Conservation (phyloP, 2,797 vertebrate species). For the Anableps anableps region DNA sequence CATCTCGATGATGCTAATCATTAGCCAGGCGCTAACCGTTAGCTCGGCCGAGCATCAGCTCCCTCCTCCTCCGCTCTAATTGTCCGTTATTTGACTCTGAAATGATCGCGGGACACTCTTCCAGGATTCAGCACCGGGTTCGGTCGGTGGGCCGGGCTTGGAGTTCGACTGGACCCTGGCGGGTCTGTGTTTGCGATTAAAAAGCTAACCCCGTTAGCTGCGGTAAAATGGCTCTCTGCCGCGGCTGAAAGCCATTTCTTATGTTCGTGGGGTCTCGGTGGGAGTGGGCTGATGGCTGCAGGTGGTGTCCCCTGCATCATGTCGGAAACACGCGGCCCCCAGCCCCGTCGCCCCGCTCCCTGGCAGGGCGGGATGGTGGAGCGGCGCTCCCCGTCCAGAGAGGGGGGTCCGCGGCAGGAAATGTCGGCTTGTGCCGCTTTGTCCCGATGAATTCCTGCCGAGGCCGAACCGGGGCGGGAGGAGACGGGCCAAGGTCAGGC, state of each 20-base stretch:
- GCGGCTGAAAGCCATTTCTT: conserved; percentile 70
- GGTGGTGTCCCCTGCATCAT: conserved; percentile 29
- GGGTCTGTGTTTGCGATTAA: conserved; percentile 31
- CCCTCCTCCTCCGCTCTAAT: not conserved
- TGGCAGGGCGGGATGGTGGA: not conserved
- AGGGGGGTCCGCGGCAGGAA: conserved; percentile 42
- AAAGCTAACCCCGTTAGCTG: conserved; percentile 52
- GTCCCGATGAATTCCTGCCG: conserved; percentile 56
- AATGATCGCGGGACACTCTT: accelerated
- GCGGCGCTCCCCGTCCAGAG: conserved; percentile 19
- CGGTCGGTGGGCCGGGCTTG: accelerated
- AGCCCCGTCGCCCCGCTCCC: not conserved
- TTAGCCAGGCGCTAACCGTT: conserved; percentile 47
- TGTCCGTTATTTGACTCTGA: not conserved
- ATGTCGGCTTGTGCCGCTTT: conserved; percentile 68
- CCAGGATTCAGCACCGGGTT: accelerated
- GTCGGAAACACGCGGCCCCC: conserved; percentile 1
- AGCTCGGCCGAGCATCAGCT: conserved; percentile 44
- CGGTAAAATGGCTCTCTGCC: conserved; percentile 66
- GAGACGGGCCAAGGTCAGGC: conserved; percentile 73
- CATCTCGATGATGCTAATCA: conserved; percentile 63
- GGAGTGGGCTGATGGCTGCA: conserved; percentile 48
- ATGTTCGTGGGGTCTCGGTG: conserved; percentile 54
- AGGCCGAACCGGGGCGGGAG: conserved; percentile 27
- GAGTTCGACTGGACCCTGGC: accelerated